Evolutionary conservation across 2,113 vertebrate species (phyloP), one percentile per base, ranked within the genome.

Genomic region (Scolopax mira): DNA sequence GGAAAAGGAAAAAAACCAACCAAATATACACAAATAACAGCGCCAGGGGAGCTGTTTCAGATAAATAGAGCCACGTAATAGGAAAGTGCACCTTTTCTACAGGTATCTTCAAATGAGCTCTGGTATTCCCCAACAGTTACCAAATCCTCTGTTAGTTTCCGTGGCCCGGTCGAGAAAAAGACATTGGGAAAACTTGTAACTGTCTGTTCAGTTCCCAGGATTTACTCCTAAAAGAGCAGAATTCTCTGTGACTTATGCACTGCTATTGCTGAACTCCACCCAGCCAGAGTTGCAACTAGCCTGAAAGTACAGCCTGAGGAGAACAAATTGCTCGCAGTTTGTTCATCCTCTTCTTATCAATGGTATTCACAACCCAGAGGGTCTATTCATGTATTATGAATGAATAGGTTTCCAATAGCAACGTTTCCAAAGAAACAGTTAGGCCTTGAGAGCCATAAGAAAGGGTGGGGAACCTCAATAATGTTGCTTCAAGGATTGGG

Each of bases 321-420:
- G 91, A 89, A 75, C 82, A 96, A 96, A 97, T 85, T 57, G 83
- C 88, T 81, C 49, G 33, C 85, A 91, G 79, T 64, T 83, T 85
- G 73, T 96, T 93, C 83, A 79, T 87, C 92, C 93, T 90, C 85
- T 21, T 90, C 88, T 92, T 91, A 97, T 97, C 97, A 94, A 71
- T 62, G 81, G 95, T 78, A 94, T 94, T 97, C 94, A 95, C 92
- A 94, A 97, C 79, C 92, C 94, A 89, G 80, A 96, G 96, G 94
- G 96, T 97, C 97, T 73, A 97, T 93, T 95, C 97, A 98, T 93
- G 85, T 92, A 96, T 97, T 97, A 92, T 97, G 96, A 98, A 98
- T 98, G 97, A 98, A 96, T 75, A 96, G 96, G 97, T 98, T 98
- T 98, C 97, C 97, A 97, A 93, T 89, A 93, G 98, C 97, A 97